phyloP scores from a whole-genome alignment of 1,140 invertebrate species.

The Scaptomyza graminum region DNA sequence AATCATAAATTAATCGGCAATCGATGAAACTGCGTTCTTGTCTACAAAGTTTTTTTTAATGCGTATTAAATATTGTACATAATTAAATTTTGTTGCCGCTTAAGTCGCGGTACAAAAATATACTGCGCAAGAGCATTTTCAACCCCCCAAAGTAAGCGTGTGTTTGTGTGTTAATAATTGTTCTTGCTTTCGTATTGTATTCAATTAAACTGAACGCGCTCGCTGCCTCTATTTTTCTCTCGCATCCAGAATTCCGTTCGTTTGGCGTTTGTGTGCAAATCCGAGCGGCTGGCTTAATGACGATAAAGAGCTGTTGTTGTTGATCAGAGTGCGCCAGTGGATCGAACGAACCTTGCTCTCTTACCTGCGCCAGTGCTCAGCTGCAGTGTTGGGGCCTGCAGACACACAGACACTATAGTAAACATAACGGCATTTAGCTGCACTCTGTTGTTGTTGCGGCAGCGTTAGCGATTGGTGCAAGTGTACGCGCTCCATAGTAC shows the following conservation, averaged over 20 bases:
- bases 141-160: slow-evolving; percentile 5
- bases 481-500: slow-evolving; percentile 66
- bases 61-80: slow-evolving; percentile 2
- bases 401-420: slow-evolving; percentile 36
- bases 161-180: background rate
- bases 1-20: slow-evolving; percentile 1
- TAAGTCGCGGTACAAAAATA: background rate
- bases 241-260: background rate
- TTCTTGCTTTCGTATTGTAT: slow-evolving; percentile 1
- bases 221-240: background rate
- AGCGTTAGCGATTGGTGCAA: slow-evolving; percentile 72
- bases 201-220: background rate
- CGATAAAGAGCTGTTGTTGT: background rate
- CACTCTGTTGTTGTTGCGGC: slow-evolving; percentile 33
- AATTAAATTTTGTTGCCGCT: background rate
- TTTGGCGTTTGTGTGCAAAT: no score
- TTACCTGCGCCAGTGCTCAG: background rate
- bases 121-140: slow-evolving; percentile 16
- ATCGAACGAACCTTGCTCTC: background rate
- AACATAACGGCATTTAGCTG: slow-evolving; percentile 67
- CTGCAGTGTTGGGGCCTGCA: slow-evolving; percentile 21
- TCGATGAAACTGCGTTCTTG: background rate
- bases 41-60: background rate
- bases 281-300: no score
- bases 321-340: slow-evolving; percentile 21